Base-by-base conservation (phyloP, 2,797 vertebrate species). In the Melanotaenia boesemani region DNA sequence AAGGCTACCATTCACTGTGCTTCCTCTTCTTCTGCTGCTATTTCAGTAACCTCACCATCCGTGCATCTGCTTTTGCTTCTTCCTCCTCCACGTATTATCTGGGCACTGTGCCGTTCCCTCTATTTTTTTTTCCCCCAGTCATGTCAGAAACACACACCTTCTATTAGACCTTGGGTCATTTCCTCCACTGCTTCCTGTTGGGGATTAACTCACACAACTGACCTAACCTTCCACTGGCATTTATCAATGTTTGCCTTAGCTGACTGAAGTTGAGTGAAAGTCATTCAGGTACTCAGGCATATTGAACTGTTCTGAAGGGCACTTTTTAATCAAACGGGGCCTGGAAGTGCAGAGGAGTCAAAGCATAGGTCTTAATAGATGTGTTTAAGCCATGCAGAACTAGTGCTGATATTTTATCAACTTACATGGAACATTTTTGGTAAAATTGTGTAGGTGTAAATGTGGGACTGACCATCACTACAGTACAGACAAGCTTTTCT, bases 141-240 rank as follows among this genome's bases (percentile, higher is more conserved):
- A 74, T 78, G 72, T 79, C 80, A 81, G 82, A 67, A 62, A 88
- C 57, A 16, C 79, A 87, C 79, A 82, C 79, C 81, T 74, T 82
- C 78, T 80, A 76, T 86, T 76, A 86, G 85, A 69, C 66, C 71
- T 72, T 64, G 85, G 90, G 89, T 89, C 86, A 90, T 63, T 80
- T 87, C 82, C 77, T 90, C 80, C 24, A 20, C 79, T 72, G 79
- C 82, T 80, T 79, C 78, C 82, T 80, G 5, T 70, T 71, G 81
- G 83, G 89, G 79, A 86, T 88, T 85, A 88, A 91, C 90, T 88
- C 74, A 65, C 81, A 89, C 80, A 89, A 81, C 85, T 88, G 89
- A 87, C 86, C 84, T 88, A 85, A 91, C 88, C 88, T 80, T 90
- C 87, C 75, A 77, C 79, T 88, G 88, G 85, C 87, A 88, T 92